These are phyloP conservation scores for Petromus typicus DNA, from an alignment of 2,113 vertebrate genomes.

Conservation along the genomic window DNA sequence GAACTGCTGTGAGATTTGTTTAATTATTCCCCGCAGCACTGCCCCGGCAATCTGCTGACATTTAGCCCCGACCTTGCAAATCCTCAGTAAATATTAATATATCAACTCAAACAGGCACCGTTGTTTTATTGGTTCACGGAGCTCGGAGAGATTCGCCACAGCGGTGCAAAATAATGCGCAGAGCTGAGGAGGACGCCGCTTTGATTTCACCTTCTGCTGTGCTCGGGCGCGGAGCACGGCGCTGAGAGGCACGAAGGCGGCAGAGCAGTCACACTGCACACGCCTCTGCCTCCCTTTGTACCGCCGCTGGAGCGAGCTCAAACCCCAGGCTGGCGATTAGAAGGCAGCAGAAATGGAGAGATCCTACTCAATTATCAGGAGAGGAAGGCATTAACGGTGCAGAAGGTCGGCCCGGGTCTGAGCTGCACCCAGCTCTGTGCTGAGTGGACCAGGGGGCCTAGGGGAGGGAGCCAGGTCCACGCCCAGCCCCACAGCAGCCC, in stretches of 20 bases:
- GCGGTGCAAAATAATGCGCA: conserved; percentile 88
- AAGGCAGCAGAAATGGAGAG: conserved; percentile 84
- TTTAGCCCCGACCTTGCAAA: conserved; percentile 94
- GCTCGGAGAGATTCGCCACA: conserved; percentile 89
- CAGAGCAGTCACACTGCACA: conserved; percentile 94
- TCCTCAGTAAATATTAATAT: conserved; percentile 94
- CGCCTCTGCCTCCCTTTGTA: conserved; percentile 92
- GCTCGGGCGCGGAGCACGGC: conserved; percentile 91
- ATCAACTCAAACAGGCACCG: conserved; percentile 91
- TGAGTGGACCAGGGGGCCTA: conserved; percentile 61
- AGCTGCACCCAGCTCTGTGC: conserved; percentile 77
- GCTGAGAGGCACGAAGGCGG: no score
- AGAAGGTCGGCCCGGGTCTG: conserved; percentile 81
- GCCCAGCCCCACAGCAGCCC: background rate
- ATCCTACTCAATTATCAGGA: conserved; percentile 90
- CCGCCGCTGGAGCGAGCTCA: conserved; percentile 94
- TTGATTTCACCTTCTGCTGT: conserved; percentile 94
- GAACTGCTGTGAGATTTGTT: conserved; percentile 93
- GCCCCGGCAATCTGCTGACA: conserved; percentile 94
- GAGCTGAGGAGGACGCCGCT: conserved; percentile 88
- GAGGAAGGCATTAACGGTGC: conserved; percentile 87
- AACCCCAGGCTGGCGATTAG: conserved; percentile 95
- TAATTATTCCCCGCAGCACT: conserved; percentile 92
- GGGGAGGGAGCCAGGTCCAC: background rate
- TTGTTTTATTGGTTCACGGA: conserved; percentile 90